These are phyloP conservation scores for Hedychridium roseum DNA, from an alignment of 2,888 invertebrate genomes.

Conservation along the genomic window DNA sequence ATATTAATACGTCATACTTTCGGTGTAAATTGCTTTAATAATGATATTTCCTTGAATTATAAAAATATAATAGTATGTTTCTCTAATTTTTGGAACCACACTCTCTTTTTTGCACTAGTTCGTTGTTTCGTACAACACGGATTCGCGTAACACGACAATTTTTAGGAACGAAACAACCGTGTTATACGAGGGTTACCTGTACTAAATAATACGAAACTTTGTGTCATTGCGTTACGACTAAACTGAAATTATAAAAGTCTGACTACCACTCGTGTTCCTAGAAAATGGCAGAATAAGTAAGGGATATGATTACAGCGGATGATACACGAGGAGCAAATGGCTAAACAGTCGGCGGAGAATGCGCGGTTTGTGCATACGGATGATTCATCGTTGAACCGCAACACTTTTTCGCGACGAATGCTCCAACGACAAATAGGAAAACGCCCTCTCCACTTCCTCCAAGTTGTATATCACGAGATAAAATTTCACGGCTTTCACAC, in stretches of 20 bases:
- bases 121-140: no score
- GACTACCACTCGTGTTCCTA: background rate
- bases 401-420: background rate
- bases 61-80: no score
- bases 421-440: background rate
- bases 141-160: no score
- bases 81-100: no score
- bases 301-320: background rate
- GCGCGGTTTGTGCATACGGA: background rate
- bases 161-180: no score
- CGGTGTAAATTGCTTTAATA: no score
- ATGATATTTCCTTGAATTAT: no score
- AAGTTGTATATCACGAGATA: slow-evolving; percentile 26
- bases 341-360: no score
- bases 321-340: background rate
- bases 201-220: background rate
- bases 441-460: slow-evolving; percentile 21
- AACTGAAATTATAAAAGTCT: background rate
- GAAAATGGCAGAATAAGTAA: background rate
- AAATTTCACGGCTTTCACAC: slow-evolving; percentile 29
- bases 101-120: no score
- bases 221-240: background rate
- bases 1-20: no score
- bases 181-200: no score
- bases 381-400: background rate